Evolutionary conservation across 2,888 invertebrate genomes (phyloP), one percentile per base, ranked within the genome.

Genomic region (Pimpla rufipes): DNA sequence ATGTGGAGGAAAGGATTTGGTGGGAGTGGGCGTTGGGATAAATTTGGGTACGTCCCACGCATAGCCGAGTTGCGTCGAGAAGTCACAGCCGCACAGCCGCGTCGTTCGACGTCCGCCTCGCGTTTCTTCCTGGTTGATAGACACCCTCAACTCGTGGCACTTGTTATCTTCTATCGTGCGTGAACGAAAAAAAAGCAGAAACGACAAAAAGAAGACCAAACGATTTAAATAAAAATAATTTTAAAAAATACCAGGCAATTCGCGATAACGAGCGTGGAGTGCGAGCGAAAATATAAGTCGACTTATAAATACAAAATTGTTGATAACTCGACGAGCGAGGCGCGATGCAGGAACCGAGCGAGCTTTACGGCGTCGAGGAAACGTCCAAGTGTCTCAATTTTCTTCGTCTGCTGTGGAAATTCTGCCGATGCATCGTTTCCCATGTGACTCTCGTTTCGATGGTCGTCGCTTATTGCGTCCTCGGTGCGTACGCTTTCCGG

Each of bases 391-490:
- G 92, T 84, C 84, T 92, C 62, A 88, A 84, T 76, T 87, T 91
- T 70, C 86, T 92, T 13, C 88, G 90, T 29, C 77, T 92, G 40
- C 81, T 91, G 18, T 92, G 92, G 92, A 91, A 91, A 67, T 91
- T 92, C 83, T 91, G 87, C 88, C 89, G 91, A 89, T 98, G 97
- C 93, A 95, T 98, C 88, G 97, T 98, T 91, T 97, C 97, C 0
- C 98, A 98, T 94, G 96, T 98, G 90, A 96, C 97, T 89, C 95
- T 98, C 90, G 96, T 98, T 88, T 96, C 97, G 82, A 94, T 98
- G 92, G 98, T 98, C 87, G 97, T 98, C 85, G 96, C 97, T 40
- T 98, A 98, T 94, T 98, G 98, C 94, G 95, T 98, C 89, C 95
- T 97, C 77, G 98, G 98, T 8, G 98, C 98, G 16, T 96, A 96